Evolutionary conservation across 2,113 vertebrate species (phyloP), one percentile per base, ranked within the genome.

Genomic region (Lasiurus borealis): DNA sequence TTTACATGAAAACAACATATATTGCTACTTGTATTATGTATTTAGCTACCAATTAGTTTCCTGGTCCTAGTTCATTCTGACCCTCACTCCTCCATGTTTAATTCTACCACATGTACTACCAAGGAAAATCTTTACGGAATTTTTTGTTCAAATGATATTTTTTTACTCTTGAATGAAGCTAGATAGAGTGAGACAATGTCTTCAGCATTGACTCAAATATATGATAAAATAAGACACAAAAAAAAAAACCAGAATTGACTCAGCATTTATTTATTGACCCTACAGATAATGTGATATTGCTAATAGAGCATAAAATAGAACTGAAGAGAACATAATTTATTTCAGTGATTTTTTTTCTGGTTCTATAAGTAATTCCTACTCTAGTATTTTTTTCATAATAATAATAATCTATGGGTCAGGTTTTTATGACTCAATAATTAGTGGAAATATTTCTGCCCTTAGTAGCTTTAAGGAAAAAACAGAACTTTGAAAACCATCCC

Each of bases 81-180:
- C n/a, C 0, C 10, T 81, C 25, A 31, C 3, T 50, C 15, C 2
- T n/a, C 8, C 2, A 25, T 10, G 19, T 44, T 68, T 15, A 83
- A 82, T 3, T 62, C 13, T 89, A 34, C 21, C 77, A 21, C 5
- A 40, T 46, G 76, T 2, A 71, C 6, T 36, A 77, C 46, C 31
- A 57, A 36, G 36, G 1, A 54, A 68, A 90, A 78, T 15, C 19
- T 80, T 85, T 10, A 52, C 25, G 27, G 6, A 50, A 75, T 57
- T 87, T 83, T 85, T 52, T 83, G 46, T 66, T 88, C 18, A 88
- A 92, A 92, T 85, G 59, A 12, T 85, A 31, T 76, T 85, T 95
- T 3, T 96, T 31, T 72, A 66, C 9, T 81, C 29, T 71, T 54
- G 40, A 68, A 18, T 85, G 4, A 40, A 75, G 23, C 8, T 27